Conservation (phyloP, 2,797 vertebrate genomes). For the Sandelia bainsii region DNA sequence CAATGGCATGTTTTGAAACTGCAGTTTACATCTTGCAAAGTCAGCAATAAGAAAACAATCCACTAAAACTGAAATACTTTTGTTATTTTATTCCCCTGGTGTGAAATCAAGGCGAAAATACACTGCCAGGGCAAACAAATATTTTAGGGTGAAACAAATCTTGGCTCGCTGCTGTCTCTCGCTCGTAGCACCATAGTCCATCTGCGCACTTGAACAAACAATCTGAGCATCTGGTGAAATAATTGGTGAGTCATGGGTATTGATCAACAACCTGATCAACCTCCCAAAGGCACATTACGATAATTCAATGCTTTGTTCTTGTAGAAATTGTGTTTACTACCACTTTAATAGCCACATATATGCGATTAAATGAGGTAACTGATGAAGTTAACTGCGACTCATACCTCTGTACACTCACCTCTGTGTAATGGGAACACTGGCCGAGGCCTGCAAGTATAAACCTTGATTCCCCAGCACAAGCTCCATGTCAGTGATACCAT, state of each 20-base stretch:
- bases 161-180: slow-evolving; percentile 45
- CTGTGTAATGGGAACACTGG: slow-evolving; percentile 41
- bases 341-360: slow-evolving; percentile 34
- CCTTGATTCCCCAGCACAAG: slow-evolving; percentile 50
- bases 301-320: slow-evolving; percentile 13
- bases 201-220: slow-evolving; percentile 70
- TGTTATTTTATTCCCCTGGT: slow-evolving; percentile 63
- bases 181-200: slow-evolving; percentile 48
- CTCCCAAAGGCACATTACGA: slow-evolving; percentile 27
- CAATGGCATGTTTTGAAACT: slow-evolving; percentile 40
- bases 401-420: slow-evolving; percentile 35
- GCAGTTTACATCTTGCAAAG: slow-evolving; percentile 50
- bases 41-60: slow-evolving; percentile 46
- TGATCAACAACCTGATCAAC: slow-evolving; percentile 67
- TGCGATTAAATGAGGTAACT: slow-evolving; percentile 36
- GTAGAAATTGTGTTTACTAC: slow-evolving; percentile 28
- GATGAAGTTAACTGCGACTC: slow-evolving; percentile 36
- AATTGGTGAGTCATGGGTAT: slow-evolving; percentile 54
- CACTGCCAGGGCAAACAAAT: slow-evolving; percentile 68
- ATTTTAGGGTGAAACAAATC: slow-evolving; percentile 55
- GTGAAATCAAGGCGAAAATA: slow-evolving; percentile 51
- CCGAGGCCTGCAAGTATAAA: slow-evolving; percentile 48
- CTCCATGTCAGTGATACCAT: slow-evolving; percentile 71
- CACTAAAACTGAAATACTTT: slow-evolving; percentile 55
- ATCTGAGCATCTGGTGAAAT: slow-evolving; percentile 74